Base-by-base conservation (phyloP, 2,888 invertebrate species). In the Hydrotaea diabolus region DNA sequence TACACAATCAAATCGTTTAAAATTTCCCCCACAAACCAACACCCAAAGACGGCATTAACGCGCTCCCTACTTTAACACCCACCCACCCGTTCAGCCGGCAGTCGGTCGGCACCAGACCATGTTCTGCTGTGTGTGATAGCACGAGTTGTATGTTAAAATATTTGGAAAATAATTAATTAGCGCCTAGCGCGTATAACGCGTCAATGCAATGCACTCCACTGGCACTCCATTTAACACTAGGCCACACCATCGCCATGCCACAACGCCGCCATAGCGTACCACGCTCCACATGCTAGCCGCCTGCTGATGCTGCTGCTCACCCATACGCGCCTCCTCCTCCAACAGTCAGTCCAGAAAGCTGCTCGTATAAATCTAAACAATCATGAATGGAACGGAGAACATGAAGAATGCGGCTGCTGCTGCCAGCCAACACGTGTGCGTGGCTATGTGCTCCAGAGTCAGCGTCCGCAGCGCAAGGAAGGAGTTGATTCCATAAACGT, bases 101-200 rank as follows among this genome's bases (percentile, higher is more conserved):
- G n/a, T n/a, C 69, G 46, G 69, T 0, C 66, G 9, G 43, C 73
- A 59, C 49, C n/a, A n/a, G 49, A 1, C n/a, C 15, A 13, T n/a
- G 15, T 49, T 49, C 13, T 36, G 39, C 1, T 39, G 39, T 39
- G 15, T 46, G 66, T n/a, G n/a, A n/a, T n/a, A n/a, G 53, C 66
- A 69, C 78, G 72, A 73, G 72, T 49, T 76, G 43, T 43, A 74
- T 74, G 59, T 74, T 74, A 26, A 31, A 74, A 21, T 73, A 49
- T 53, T 55, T 46, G 23, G 23, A n/a, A 31, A 80, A 75, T 77
- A 83, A 77, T 80, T 83, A 83, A 83, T 83, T 83, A 83, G 80
- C 77, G 77, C 77, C 71, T 83, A 71, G 71, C 53, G 77, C 74
- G 46, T 72, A 74, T 74, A 84, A 80, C 62, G 71, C 77, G 49